These are phyloP conservation scores for Cheilosia urbana DNA, from an alignment of 2,888 invertebrate genomes.

Conservation along the genomic window DNA sequence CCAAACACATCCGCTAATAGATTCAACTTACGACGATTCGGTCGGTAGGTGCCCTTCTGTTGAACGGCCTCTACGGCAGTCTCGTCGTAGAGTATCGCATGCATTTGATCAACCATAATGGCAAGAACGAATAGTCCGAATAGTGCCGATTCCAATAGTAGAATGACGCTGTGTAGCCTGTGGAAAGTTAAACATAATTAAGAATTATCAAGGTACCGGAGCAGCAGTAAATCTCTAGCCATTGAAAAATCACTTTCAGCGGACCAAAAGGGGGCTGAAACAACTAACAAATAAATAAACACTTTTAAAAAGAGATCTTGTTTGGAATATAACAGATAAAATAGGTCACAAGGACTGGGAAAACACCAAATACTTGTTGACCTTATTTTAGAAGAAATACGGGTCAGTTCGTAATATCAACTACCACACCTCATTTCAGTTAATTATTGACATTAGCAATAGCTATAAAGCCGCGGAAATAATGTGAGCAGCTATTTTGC, in stretches of 20 bases:
- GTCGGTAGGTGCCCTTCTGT: slow-evolving; percentile 87
- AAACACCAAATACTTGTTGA: too few species aligned
- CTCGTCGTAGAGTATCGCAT: slow-evolving; percentile 93
- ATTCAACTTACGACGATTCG: slow-evolving; percentile 87
- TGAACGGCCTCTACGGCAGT: slow-evolving; percentile 92
- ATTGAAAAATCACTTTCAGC: too few species aligned
- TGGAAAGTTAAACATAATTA: slow-evolving; percentile 46
- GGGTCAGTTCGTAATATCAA: too few species aligned
- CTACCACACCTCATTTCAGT: neutral
- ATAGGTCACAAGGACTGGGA: too few species aligned
- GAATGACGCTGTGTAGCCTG: slow-evolving; percentile 92
- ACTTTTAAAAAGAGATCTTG: too few species aligned
- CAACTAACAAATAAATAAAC: too few species aligned
- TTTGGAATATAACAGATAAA: too few species aligned
- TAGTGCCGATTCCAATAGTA: slow-evolving; percentile 91
- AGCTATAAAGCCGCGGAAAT: neutral
- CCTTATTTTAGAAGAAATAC: too few species aligned
- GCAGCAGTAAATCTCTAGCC: too few species aligned
- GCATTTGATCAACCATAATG: slow-evolving; percentile 93
- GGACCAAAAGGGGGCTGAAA: neutral
- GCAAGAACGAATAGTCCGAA: slow-evolving; percentile 95
- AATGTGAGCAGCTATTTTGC: neutral
- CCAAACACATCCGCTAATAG: slow-evolving; percentile 92
- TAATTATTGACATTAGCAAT: neutral
- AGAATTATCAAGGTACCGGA: too few species aligned